Base-by-base conservation (phyloP, 1,140 invertebrate species). In the Neotoxoptera formosana region DNA sequence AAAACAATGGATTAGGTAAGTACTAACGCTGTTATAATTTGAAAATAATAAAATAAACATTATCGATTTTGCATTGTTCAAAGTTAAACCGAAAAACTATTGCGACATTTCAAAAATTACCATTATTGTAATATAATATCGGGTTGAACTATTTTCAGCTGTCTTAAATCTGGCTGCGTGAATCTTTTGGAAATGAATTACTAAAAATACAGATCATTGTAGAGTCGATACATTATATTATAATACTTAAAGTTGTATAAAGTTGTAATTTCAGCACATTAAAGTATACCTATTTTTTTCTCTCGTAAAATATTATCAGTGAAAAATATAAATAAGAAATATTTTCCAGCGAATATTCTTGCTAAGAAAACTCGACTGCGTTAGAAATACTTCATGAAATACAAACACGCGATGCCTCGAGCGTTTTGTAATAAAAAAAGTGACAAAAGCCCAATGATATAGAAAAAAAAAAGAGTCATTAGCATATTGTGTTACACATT, bases 261-360 rank as follows among this genome's bases (percentile, higher is more conserved):
- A n/a, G 14, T 51, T 51, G 30, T 67, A 30, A 30, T 67, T n/a
- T 67, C 60, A 67, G 9, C 11, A 67, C 30, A 67, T 67, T 14
- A n/a, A 30, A 41, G 41, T 41, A 67, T 67, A 25, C 30, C 11
- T 67, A 67, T 67, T 14, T 67, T 56, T 67, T 8, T n/a, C 60
- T 14, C 60, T 67, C 23, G 60, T 60, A 60, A 60, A 60, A 60
- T 30, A 60, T 30, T 9, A 7, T 30, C 8, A 30, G 25, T 67
- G 60, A 67, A n/a, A 60, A 67, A n/a, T 67, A 67, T 67, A 67
- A 67, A 67, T 67, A 67, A 30, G n/a, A 67, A 67, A 67, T 67
- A 25, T 67, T 67, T 67, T 7, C 9, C 60, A 1, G 3, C 30
- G 30, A 23, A 3, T n/a, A 67, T 30, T 67, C 30, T 11, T 67